Evolutionary conservation across 2,888 invertebrate genomes (phyloP), one percentile per base, ranked within the genome.

Genomic region (Argyresthia goedartella): DNA sequence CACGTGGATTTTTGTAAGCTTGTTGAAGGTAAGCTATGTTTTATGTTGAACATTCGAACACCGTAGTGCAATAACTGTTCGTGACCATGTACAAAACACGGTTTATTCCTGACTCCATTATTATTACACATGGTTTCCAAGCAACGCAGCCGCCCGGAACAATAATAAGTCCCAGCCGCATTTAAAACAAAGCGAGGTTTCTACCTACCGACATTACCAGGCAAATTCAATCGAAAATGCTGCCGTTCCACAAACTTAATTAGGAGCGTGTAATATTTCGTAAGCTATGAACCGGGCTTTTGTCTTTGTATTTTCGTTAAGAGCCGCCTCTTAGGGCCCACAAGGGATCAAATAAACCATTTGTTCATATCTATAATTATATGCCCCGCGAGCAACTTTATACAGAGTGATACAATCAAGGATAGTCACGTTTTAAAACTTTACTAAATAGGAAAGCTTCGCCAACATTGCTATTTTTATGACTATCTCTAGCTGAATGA

Each of bases 101-200:
- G 46, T 10, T 11, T 46, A 46, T 46, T 56, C 54, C 56, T 50
- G 54, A 49, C 54, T 54, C 59, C 60, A 63, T 64, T 65, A 57
- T 66, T 65, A 69, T 69, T 64, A 66, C 59, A 57, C 3, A 8
- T 14, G n/a, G 68, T 71, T 75, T 73, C 73, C 73, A 71, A 61
- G 59, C 66, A 63, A 63, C 64, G 73, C 77, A 73, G 67, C 70
- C 69, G 69, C 59, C 71, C 71, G 73, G 71, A 76, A 79, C 76
- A 68, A 71, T 69, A 74, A 72, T 71, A 72, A 15, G 39, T 9
- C 25, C 44, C 14, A 15, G 44, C 42, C 14, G 25, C 11, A 41
- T 16, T 49, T 49, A 36, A 49, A 53, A 53, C 49, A 53, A 53
- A 53, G n/a, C 39, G 10, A 25, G 25, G 6, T 25, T 25, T 25